Base-by-base conservation (phyloP, 2,797 vertebrate species). In the Dipus sagitta region DNA sequence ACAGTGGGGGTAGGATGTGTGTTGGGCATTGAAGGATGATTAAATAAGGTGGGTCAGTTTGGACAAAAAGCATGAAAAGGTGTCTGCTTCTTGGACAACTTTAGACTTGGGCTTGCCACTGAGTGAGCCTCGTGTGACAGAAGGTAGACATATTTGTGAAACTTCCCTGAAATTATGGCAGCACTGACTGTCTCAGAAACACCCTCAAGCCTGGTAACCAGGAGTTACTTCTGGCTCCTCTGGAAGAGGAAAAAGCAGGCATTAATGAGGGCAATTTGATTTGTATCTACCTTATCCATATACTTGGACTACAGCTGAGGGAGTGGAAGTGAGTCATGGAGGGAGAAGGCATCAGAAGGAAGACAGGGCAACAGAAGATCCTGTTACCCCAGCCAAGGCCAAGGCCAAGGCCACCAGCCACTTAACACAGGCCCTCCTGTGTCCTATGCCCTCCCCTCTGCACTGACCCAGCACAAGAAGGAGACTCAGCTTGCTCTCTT, bases 191-290 rank as follows among this genome's bases (percentile, higher is more conserved):
- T 38, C 60, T 52, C 24, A 32, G 71, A 24, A 60, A 65, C 2
- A 84, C 1, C 52, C 47, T 30, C 4, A 7, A 24, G 62, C 30
- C 18, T 15, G 65, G 65, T 17, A 20, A 68, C 30, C 28, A 75
- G 87, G 30, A 86, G 54, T 62, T 14, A 23, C 54, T 82, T 47
- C 15, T 14, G 3, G 74, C 68, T 32, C 70, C 70, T 65, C 13
- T 32, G 65, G 32, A 52, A 83, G 52, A 86, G 5, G n/a, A 72
- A 15, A 67, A 92, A 78, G 71, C 52, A 94, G 68, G 67, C 21
- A 20, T 52, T 34, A 86, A 78, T 52, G 42, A 71, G 30, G 62
- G 42, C 23, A 71, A 30, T 71, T 96, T 92, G 91, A 91, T 91
- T 91, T 91, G 38, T 64, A 86, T 72, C 24, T 92, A 74, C 52